A percentile compares a stretch with the other conserved stretches of the same genome.
phyloP scores from a whole-genome alignment of 2,888 invertebrate genomes.

The Tromatobia lineatoria region DNA sequence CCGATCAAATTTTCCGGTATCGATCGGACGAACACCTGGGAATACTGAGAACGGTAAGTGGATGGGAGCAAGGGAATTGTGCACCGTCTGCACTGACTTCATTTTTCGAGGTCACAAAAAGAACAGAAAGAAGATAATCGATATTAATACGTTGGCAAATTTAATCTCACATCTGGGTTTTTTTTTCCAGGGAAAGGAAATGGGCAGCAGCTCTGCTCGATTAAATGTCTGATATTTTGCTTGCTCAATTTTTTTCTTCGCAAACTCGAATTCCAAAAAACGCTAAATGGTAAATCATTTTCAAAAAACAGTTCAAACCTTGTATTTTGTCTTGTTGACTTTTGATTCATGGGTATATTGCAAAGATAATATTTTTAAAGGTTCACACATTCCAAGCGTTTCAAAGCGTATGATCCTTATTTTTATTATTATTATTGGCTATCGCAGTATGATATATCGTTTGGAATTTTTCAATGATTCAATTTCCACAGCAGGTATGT shows the following conservation, averaged over 20 bases:
- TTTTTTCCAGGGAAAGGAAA: neutral
- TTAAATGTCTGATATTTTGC: neutral
- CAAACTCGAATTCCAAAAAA: neutral
- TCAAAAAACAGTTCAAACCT: no score
- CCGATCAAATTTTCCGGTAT: neutral
- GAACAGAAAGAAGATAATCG: neutral
- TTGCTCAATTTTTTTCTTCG: neutral
- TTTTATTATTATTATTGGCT: neutral
- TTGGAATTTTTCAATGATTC: constrained; percentile 23
- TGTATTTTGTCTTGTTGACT: neutral
- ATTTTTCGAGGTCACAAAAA: neutral
- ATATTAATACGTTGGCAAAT: neutral
- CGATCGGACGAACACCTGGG: neutral
- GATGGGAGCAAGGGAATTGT: neutral
- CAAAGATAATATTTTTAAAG: neutral
- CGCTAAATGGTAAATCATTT: neutral
- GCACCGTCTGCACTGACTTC: neutral
- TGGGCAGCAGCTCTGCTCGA: neutral
- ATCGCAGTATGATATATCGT: constrained; percentile 17
- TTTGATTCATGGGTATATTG: neutral
- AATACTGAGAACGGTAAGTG: neutral
- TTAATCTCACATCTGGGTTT: neutral
- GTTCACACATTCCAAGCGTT: neutral
- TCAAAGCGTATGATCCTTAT: neutral
- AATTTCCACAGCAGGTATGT: constrained; percentile 18